Evolutionary conservation across 2,113 vertebrate genomes (phyloP), one percentile per base, ranked within the genome.

Genomic region (Formicarius rufipectus): DNA sequence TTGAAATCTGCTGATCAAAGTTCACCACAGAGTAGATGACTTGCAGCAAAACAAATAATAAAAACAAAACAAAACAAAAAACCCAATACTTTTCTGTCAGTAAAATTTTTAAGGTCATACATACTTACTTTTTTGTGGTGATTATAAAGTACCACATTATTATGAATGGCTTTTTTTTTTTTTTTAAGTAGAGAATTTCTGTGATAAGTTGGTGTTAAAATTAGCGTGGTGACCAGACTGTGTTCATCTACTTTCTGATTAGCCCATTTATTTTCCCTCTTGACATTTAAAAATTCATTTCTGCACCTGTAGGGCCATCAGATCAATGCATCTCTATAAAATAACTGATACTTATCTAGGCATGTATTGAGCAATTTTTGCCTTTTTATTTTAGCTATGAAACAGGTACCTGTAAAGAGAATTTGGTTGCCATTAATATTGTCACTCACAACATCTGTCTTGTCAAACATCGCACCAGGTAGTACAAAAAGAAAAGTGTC

Each of bases 121-220:
- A 44, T 0, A 0, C 6, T 27, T 73, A 42, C 6, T 33, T 74
- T n/a, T 76, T 58, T 35, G 7, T 0, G 2, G 3, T 39, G n/a
- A 69, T 35, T 12, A n/a, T 37, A 42, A 84, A 81, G 7, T 23
- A 63, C 5, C 14, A 23, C 12, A 9, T 33, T 27, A 40, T 2
- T 5, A 42, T 64, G 45, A n/a, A 40, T 31, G 7, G 2, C 40
- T 60, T 11, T 18, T 17, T 31, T 3, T 47, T 60, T 14, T 17
- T 21, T 33, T 74, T 67, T 5, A 30, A n/a, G 21, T 18, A 27
- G 25, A 40, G 12, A 71, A n/a, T 28, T 20, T 44, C 49, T 88
- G 30, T 50, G 18, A 59, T 33, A 69, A 15, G 7, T 63, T 84
- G 16, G 7, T 76, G 22, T 47, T 60, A 87, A 84, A 69, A 73